Base-by-base conservation (phyloP, 1,140 invertebrate species). In the Sogatella furcifera region DNA sequence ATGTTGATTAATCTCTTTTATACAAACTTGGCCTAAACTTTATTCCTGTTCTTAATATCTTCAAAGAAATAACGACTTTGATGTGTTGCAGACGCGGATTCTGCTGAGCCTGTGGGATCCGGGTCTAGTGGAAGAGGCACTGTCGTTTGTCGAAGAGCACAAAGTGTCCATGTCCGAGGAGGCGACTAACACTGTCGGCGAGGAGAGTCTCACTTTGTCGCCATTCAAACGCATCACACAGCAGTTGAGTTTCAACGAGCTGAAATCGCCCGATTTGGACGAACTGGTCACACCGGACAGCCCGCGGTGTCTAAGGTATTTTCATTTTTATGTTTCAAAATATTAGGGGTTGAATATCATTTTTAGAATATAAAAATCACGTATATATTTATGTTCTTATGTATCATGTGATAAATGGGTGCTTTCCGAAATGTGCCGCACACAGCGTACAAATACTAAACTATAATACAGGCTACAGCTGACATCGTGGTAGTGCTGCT, bases 21-120 rank as follows among this genome's bases (percentile, higher is more conserved):
- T n/a, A n/a, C n/a, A n/a, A n/a, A n/a, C n/a, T n/a, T n/a, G n/a
- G n/a, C n/a, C n/a, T n/a, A n/a, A n/a, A n/a, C n/a, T n/a, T n/a
- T n/a, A n/a, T n/a, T n/a, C n/a, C n/a, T n/a, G n/a, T 28, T 2
- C 24, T 6, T 28, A 28, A 6, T 28, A 19, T 46, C 2, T 15
- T 2, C 19, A 52, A 21, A 52, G 5, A 52, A 52, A 6, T 21
- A 19, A 17, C 21, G 28, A 2, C 4, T 13, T 52, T 21, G 22
- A 52, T 15, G 31, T 52, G 59, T 66, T 69, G 22, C 67, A 80
- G 77, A 89, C 88, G 0, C 79, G 85, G 61, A 86, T 86, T 24
- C 74, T 94, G 34, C 71, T 92, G 9, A 85, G 84, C 57, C 77
- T 92, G 1, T 92, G 89, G 86, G 89, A 92, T 70, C 84, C 89